Evolutionary conservation across 1,140 invertebrate genomes (phyloP).

Genomic region (Trypoxylus dichotomus): DNA sequence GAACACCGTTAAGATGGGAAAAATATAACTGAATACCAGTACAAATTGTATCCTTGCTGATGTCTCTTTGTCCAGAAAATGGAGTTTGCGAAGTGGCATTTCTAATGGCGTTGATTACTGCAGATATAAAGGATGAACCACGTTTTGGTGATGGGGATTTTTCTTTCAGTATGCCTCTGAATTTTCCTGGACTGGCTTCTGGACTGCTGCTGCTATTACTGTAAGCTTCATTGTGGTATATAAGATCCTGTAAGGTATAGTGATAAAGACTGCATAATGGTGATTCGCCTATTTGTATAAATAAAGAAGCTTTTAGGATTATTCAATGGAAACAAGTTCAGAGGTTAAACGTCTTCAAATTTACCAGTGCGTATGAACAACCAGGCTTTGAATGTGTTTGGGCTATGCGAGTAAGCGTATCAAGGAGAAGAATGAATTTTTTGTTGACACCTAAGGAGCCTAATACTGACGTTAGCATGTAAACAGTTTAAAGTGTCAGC

Average conservation of each 20-base stretch:
- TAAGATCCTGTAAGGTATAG: constrained; percentile 61
- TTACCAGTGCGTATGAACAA: too few species aligned
- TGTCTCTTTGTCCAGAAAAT: constrained; percentile 49
- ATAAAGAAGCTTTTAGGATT: too few species aligned
- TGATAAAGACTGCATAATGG: too few species aligned
- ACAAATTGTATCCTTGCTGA: constrained; percentile 42
- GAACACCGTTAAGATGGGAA: background rate
- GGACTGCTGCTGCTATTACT: constrained; percentile 63
- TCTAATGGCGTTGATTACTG: constrained; percentile 68
- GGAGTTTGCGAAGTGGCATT: constrained; percentile 61
- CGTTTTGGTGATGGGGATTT: constrained; percentile 59
- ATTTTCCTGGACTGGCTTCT: constrained; percentile 62
- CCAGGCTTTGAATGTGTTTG: too few species aligned
- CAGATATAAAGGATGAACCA: constrained; percentile 66
- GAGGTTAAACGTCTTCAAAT: too few species aligned
- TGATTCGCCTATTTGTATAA: too few species aligned
- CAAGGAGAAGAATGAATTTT: too few species aligned
- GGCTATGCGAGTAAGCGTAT: too few species aligned
- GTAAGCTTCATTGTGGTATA: constrained; percentile 75
- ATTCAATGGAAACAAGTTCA: too few species aligned
- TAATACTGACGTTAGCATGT: too few species aligned
- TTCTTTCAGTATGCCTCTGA: constrained; percentile 56
- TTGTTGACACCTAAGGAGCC: too few species aligned
- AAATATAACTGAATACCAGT: constrained; percentile 29
- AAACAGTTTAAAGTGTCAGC: too few species aligned